These are phyloP conservation scores for Coluber constrictor DNA, from an alignment of 2,797 vertebrate genomes.

Conservation along the genomic window DNA sequence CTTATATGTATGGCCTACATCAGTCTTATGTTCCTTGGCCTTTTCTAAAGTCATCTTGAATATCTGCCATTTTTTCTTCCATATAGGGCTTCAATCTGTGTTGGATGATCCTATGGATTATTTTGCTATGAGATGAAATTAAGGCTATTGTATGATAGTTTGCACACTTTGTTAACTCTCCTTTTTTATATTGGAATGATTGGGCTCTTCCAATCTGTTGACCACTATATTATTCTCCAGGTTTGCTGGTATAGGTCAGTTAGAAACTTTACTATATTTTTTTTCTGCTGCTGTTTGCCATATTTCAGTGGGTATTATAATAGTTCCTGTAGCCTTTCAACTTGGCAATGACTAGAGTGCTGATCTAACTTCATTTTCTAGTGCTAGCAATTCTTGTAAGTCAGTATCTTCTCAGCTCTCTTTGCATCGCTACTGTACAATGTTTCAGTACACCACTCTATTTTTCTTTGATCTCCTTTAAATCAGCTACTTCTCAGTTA, in stretches of 20 bases:
- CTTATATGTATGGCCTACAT: no score
- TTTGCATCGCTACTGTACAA: neutral
- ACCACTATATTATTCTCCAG: no score
- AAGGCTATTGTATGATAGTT: no score
- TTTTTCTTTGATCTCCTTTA: neutral
- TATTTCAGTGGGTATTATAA: neutral
- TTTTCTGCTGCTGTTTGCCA: neutral
- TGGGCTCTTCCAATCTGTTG: no score
- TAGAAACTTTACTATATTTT: neutral
- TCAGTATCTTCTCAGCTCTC: neutral
- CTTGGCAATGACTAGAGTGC: neutral
- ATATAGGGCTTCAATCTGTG: no score
- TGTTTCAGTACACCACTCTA: neutral
- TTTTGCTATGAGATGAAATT: neutral
- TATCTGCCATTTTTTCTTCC: neutral
- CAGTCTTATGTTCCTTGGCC: neutral
- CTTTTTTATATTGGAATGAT: no score
- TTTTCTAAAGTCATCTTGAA: neutral
- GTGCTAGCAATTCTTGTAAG: neutral
- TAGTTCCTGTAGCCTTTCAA: neutral
- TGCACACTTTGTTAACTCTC: no score
- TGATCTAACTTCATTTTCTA: neutral
- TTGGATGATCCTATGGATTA: neutral
- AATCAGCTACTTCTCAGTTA: neutral
- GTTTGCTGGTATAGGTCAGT: no score